Percentiles rank a stretch among this genome's conserved stretches.
Evolutionary conservation across 2,113 vertebrate species (phyloP).

Genomic region (Rattus rattus): DNA sequence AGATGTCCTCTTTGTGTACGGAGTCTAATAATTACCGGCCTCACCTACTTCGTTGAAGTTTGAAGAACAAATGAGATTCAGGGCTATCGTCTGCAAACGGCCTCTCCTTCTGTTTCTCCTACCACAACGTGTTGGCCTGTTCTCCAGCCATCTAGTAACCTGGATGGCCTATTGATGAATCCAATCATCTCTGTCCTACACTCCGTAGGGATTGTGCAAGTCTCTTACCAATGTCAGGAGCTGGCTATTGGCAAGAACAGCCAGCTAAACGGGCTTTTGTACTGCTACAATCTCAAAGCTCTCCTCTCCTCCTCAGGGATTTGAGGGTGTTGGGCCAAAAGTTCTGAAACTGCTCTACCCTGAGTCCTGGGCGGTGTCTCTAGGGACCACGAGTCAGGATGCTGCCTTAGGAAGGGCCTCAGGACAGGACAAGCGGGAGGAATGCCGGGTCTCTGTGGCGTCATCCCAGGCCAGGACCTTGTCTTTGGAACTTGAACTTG

Average conservation of each 20-base stretch:
- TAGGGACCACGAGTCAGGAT: not conserved
- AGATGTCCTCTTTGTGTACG: not conserved
- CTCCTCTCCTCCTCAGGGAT: not conserved
- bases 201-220: not conserved
- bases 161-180: conserved; percentile 45
- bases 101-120: not conserved
- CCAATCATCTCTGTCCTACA: conserved; percentile 14
- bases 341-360: not conserved
- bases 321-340: not conserved
- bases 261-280: not conserved
- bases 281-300: conserved; percentile 1
- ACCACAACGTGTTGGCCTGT: not conserved
- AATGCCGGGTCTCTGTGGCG: not conserved
- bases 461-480: not conserved
- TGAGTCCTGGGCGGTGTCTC: not conserved
- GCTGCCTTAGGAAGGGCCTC: not conserved
- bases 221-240: conserved; percentile 8
- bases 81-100: not conserved
- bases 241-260: not conserved
- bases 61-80: not conserved
- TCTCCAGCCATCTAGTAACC: conserved; percentile 46
- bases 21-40: not conserved
- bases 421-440: not conserved
- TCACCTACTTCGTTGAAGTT: not conserved
- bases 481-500: conserved; percentile 25